Base-by-base conservation (phyloP, 2,113 vertebrate genomes). In the Muscicapa adusta region DNA sequence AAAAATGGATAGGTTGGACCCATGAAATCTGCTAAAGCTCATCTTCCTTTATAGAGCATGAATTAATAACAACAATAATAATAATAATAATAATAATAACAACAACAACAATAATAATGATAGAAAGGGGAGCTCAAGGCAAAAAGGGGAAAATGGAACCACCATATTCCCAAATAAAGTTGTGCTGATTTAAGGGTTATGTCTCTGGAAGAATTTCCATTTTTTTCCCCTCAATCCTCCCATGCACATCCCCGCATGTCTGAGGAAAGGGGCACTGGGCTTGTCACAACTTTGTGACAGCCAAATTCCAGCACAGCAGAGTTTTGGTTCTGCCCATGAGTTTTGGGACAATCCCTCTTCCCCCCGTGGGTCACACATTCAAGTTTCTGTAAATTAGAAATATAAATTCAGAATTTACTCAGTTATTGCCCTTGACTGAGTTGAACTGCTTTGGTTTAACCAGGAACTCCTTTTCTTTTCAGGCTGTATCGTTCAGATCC, bases 361-460 rank as follows among this genome's bases (percentile, higher is more conserved):
- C 40, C 16, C 34, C n/a, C 5, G 2, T 0, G 1, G 16, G 28
- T 53, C 10, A 31, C n/a, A 18, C 23, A 12, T 4, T 10, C 8
- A 67, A 20, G 2, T 34, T 91, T 36, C 70, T 19, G 1, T 74
- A 42, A 34, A 42, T 58, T 4, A 43, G 5, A 29, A 5, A n/a
- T 12, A 8, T 23, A 40, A 60, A 58, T 24, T 29, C 14, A 33
- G 2, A n/a, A 12, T 62, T 61, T 84, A 28, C 6, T 70, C 24
- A 1, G 12, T n/a, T 45, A 12, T 40, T 29, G 51, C 14, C 22
- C 14, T 72, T 33, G 20, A 15, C 25, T 34, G 36, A 88, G 25
- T 38, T 63, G 28, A 31, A 23, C 40, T 57, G 53, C 29, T 15
- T 62, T 58, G 22, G 15, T 81, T 73, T 43, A 36, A 31, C 10